phyloP scores from a whole-genome alignment of 1,140 invertebrate species.

The Drosophila pseudoananassae region DNA sequence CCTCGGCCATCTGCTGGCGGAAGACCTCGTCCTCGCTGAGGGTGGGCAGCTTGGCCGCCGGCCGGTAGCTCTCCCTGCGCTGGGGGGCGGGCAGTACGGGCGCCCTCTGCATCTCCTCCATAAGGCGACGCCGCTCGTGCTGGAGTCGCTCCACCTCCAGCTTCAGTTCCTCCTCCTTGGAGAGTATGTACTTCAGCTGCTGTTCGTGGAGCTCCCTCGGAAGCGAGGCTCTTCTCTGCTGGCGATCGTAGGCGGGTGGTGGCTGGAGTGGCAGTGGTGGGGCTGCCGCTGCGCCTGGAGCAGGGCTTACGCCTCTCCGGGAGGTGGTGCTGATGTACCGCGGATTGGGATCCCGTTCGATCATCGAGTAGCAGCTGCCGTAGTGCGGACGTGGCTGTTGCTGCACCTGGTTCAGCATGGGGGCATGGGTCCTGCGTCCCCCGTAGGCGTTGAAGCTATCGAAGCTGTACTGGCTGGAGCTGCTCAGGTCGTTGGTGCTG shows the following conservation, averaged over 20 bases:
- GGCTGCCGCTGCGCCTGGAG: conserved; percentile 84
- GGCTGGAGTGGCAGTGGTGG: conserved; percentile 59
- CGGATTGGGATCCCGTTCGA: conserved; percentile 84
- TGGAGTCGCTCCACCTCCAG: conserved; percentile 86
- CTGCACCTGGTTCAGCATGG: conserved; percentile 67
- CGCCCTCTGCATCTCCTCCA: conserved; percentile 81
- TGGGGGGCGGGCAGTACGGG: conserved; percentile 58
- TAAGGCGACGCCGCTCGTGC: conserved; percentile 85
- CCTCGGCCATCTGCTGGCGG: conserved; percentile 91
- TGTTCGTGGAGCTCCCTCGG: conserved; percentile 88
- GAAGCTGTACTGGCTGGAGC: conserved; percentile 45
- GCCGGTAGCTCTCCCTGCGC: conserved; percentile 62
- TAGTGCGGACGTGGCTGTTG: conserved; percentile 70
- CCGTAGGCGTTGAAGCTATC: conserved; percentile 72
- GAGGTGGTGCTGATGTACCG: conserved; percentile 84
- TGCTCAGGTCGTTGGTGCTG: conserved; percentile 76
- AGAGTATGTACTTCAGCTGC: conserved; percentile 88
- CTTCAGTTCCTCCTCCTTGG: conserved; percentile 88
- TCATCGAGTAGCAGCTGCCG: conserved; percentile 83
- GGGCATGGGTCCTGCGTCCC: conserved; percentile 61
- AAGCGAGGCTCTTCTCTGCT: conserved; percentile 85
- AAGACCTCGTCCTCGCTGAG: conserved; percentile 87
- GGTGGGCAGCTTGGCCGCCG: conserved; percentile 81
- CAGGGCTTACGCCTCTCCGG: conserved; percentile 85
- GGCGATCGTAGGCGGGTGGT: conserved; percentile 80